Evolutionary conservation across 2,888 invertebrate species (phyloP).

Genomic region (Ischnura elegans): DNA sequence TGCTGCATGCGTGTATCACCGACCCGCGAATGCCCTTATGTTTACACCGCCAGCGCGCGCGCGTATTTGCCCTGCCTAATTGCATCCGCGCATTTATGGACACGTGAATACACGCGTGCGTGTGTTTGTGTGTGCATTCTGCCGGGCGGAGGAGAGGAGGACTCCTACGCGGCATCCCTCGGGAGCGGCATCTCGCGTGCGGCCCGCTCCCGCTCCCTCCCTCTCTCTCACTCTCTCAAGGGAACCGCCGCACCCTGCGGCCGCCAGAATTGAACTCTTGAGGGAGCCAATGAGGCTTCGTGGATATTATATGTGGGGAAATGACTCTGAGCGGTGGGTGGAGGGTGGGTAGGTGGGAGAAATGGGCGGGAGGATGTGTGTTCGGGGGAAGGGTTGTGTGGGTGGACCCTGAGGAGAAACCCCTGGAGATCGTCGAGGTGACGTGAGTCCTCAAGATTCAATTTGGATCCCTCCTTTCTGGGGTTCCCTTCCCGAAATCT

Average conservation of each 20-base stretch:
- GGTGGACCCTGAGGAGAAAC: background rate
- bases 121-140: background rate
- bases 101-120: background rate
- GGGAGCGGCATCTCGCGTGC: background rate
- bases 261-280: conserved; percentile 45
- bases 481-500: background rate
- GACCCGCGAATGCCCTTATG: too few relatives aligned
- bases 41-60: too few relatives aligned
- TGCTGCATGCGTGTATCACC: too few relatives aligned
- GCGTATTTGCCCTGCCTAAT: too few relatives aligned
- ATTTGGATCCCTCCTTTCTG: conserved; percentile 59
- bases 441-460: conserved; percentile 61
- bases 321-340: conserved; percentile 35
- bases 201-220: background rate
- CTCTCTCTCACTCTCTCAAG: background rate
- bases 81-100: too few relatives aligned
- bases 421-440: conserved; percentile 55
- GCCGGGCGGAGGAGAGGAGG: background rate
- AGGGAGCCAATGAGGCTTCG: conserved; percentile 46
- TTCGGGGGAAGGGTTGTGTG: background rate
- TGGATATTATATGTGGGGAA: conserved; percentile 63
- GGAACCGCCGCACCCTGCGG: background rate
- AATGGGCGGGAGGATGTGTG: background rate
- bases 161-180: background rate
- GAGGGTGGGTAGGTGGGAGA: background rate